Base-by-base conservation (phyloP, 2,888 invertebrate species). In the Alcis repandata region DNA sequence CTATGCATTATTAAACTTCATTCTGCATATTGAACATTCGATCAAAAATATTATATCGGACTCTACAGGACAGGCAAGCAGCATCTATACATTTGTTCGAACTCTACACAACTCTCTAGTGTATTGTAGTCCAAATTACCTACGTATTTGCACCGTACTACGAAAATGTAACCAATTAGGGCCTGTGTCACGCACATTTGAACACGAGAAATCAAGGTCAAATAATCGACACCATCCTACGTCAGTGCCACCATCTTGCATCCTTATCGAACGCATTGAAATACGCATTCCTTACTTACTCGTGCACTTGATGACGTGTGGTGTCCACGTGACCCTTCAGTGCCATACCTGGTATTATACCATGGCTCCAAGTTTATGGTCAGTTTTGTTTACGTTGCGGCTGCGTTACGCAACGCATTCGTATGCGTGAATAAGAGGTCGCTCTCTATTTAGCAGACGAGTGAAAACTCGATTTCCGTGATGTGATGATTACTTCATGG, bases 301-400 rank as follows among this genome's bases (percentile, higher is more conserved):
- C 27, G 6, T 27, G 27, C 27, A 27, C 27, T 27, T 27, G 27
- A 27, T 27, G 27, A 27, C 27, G 27, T 27, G 3, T 2, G 27
- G 3, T 27, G 27, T 27, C 27, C 6, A 27, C 27, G 27, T 27
- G 27, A 27, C 6, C 27, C 2, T 27, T 27, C 27, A 27, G 2
- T 27, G 27, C 27, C 27, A 27, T 27, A 27, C 27, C 27, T 27
- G 27, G 27, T 27, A 27, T 27, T 27, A 27, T 36, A 36, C 36
- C 13, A n/a, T 27, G 27, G 27, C 75, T 77, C 76, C 79, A 82
- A 82, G 79, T 79, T 82, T 80, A 82, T 77, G 82, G 82, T 74
- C 83, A 79, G 68, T 74, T 70, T 74, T 80, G 80, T 82, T 82
- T 82, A 82, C 74, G 70, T 77, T 76, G 70, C 66, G 70, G 54